Evolutionary conservation across 1,140 invertebrate genomes (phyloP), one percentile per base, ranked within the genome.

Genomic region (Eulimnadia texana): DNA sequence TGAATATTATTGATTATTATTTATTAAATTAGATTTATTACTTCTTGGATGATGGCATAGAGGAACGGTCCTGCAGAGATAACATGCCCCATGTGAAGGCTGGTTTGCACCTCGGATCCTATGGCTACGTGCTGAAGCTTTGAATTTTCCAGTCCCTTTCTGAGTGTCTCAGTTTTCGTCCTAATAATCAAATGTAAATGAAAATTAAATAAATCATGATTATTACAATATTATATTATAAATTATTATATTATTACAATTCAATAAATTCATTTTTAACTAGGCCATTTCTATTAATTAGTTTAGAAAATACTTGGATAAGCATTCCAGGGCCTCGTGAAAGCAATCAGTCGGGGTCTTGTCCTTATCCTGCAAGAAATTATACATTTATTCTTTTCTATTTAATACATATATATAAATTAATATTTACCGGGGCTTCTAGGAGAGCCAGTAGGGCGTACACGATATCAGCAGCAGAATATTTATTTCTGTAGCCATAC

Each of bases 11-110:
- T n/a, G n/a, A n/a, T n/a, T n/a, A n/a, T n/a, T n/a, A n/a, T n/a
- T n/a, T n/a, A n/a, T n/a, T n/a, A n/a, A n/a, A n/a, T n/a, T n/a
- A n/a, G n/a, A n/a, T n/a, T n/a, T n/a, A n/a, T 64, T 64, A 84
- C 82, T 71, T 90, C 87, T 63, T 83, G 82, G 9, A 96, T 75
- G 54, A 88, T 83, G 63, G 88, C 83, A 72, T 94, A 93, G 3
- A 93, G 79, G 72, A 94, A 96, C 0, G 89, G 86, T 23, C 92
- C 93, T 2, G 89, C 84, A n/a, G 83, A 84, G 52, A 84, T 81
- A 3, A 96, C 80, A 69, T 84, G 82, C 62, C 86, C 84, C 69
- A 85, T 84, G 66, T 91, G 85, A 11, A 96, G 74, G 53, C 88
- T 82, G 65, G 76, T 79, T 70, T 92, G 85, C 2, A 93, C 88